phyloP scores from a whole-genome alignment of 2,797 vertebrate genomes.

The Enteromius trimaculatus region DNA sequence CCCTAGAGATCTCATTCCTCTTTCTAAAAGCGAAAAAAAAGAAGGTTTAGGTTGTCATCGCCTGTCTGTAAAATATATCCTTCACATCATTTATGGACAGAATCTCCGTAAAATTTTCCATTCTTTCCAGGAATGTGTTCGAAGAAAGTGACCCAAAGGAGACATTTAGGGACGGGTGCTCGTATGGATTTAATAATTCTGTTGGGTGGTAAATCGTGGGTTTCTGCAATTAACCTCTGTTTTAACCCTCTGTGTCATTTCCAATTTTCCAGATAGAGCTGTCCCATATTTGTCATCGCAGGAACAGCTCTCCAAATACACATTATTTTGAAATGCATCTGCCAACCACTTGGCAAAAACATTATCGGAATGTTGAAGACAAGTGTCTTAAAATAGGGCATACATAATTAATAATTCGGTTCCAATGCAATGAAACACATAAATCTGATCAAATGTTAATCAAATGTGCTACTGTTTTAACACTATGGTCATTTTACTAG shows the following conservation, averaged over 20 bases:
- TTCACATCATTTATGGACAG: constrained; percentile 2
- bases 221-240: constrained; percentile 35
- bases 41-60: constrained; percentile 35
- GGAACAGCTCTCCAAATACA: background rate
- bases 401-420: background rate
- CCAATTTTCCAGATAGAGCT: constrained; percentile 11
- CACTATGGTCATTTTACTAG: background rate
- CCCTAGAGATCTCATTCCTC: constrained; percentile 44
- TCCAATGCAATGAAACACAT: background rate
- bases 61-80: constrained; percentile 39
- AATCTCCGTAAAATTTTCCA: constrained; percentile 2
- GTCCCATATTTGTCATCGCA: constrained; percentile 7
- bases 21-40: constrained; percentile 32
- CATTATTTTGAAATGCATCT: constrained; percentile 23
- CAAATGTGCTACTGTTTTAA: background rate
- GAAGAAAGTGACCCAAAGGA: constrained; percentile 8
- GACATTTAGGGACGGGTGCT: background rate
- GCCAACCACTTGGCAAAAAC: constrained; percentile 4
- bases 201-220: background rate
- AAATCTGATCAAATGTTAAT: background rate
- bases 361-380: background rate
- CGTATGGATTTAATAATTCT: constrained; percentile 21
- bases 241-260: constrained; percentile 35
- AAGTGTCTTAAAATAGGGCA: background rate
- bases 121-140: constrained; percentile 18